Percentiles rank a stretch among this genome's conserved stretches.
These are phyloP conservation scores for Azemiops feae DNA, from an alignment of 2,113 vertebrate species.

Conservation along the genomic window DNA sequence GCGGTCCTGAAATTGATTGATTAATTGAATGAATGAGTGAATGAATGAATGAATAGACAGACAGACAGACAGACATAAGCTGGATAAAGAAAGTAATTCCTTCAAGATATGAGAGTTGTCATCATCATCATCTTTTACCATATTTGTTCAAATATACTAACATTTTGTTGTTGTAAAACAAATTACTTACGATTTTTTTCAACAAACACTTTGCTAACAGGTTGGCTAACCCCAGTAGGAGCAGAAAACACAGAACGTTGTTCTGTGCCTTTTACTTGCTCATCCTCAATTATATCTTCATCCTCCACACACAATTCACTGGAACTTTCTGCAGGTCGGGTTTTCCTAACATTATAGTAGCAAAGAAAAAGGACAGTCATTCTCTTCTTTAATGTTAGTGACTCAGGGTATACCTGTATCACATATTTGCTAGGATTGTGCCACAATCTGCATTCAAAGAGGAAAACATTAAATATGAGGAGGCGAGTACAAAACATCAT, in stretches of 20 bases:
- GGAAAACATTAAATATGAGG: background rate
- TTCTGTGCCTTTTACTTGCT: constrained; percentile 64
- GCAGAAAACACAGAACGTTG: constrained; percentile 83
- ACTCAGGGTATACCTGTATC: background rate
- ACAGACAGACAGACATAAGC: background rate
- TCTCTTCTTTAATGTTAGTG: background rate
- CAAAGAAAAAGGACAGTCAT: background rate
- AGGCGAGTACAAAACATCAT: background rate
- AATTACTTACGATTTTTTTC: constrained; percentile 88
- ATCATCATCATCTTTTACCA: background rate
- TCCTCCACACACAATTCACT: constrained; percentile 86
- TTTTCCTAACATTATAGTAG: constrained; percentile 70
- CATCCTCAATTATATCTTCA: constrained; percentile 86
- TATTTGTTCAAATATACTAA: background rate
- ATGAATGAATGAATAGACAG: background rate
- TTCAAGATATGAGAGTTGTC: background rate
- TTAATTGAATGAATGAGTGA: background rate
- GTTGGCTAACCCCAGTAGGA: constrained; percentile 84
- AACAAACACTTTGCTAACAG: constrained; percentile 90
- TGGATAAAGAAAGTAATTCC: background rate
- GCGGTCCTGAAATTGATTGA: background rate
- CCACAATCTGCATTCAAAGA: background rate
- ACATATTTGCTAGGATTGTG: background rate
- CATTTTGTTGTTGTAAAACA: background rate
- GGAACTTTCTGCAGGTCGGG: constrained; percentile 71